phyloP scores from a whole-genome alignment of 2,113 vertebrate species.

The Tachysurus vachellii region DNA sequence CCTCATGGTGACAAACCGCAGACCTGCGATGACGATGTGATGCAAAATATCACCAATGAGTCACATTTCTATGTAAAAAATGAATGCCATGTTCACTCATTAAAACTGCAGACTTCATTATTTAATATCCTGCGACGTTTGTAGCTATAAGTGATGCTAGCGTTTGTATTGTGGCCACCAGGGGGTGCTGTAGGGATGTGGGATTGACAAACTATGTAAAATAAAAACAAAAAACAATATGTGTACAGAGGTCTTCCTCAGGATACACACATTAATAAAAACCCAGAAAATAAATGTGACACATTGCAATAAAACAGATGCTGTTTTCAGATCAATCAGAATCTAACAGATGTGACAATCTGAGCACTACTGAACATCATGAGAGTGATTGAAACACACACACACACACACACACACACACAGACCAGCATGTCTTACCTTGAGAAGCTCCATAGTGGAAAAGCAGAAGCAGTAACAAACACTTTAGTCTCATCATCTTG shows the following conservation, averaged over 20 bases:
- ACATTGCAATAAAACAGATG: not conserved
- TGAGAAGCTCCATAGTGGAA: conserved; percentile 19
- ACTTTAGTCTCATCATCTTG: conserved; percentile 25
- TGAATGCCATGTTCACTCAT: not conserved
- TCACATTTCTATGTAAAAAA: not conserved
- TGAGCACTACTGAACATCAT: not conserved
- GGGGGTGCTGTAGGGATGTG: not conserved
- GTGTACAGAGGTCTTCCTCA: not conserved
- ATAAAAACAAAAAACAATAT: not conserved
- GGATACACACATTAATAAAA: not conserved
- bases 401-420: conserved; percentile 7
- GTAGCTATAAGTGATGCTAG: not conserved
- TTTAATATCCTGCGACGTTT: not conserved
- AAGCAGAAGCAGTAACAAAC: conserved; percentile 37
- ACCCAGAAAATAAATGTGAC: not conserved
- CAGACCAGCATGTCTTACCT: conserved; percentile 32
- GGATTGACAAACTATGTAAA: not conserved
- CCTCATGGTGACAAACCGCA: no score
- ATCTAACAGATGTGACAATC: not conserved
- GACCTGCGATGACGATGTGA: no score
- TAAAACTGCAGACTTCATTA: not conserved
- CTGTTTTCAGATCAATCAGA: not conserved
- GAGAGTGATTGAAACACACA: conserved; percentile 8
- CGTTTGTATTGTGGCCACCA: not conserved
- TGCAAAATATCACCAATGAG: not conserved